Evolutionary conservation across 1,140 invertebrate genomes (phyloP).

Genomic region (Spodoptera litura): DNA sequence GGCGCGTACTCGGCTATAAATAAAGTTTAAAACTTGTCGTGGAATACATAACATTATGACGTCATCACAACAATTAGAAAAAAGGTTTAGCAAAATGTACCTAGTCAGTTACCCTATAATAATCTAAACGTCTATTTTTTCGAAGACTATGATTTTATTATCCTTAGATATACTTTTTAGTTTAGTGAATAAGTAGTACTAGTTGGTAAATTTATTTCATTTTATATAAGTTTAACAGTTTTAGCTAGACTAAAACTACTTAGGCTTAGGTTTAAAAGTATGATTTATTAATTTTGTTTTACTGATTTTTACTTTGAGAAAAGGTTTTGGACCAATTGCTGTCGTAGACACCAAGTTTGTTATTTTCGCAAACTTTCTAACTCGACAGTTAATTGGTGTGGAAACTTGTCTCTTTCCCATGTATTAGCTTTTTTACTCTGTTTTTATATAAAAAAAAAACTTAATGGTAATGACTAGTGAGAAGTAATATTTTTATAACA

Average conservation of each 20-base stretch:
- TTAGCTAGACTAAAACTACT: slow-evolving; percentile 56
- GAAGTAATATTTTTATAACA: slow-evolving; percentile 51
- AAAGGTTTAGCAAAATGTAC: no score
- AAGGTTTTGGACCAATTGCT: not conserved
- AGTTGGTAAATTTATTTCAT: not conserved
- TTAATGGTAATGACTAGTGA: slow-evolving; percentile 18
- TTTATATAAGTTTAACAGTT: slow-evolving; percentile 41
- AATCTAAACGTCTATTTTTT: no score
- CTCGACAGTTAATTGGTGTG: not conserved
- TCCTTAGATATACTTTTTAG: no score
- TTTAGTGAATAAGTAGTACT: no score
- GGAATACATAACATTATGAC: no score
- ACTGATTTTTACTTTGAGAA: not conserved
- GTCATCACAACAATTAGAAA: no score
- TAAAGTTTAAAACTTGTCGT: no score
- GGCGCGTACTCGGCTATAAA: no score
- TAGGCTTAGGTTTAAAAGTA: not conserved
- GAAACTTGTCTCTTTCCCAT: not conserved
- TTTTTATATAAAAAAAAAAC: slow-evolving; percentile 46
- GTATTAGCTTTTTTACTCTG: slow-evolving; percentile 45
- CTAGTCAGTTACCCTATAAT: no score
- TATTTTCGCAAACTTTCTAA: no score
- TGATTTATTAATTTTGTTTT: not conserved
- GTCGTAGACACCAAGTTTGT: no score
- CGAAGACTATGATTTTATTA: no score